Evolutionary conservation across 2,113 vertebrate species (phyloP), one percentile per base, ranked within the genome.

Genomic region (Pseudolaguvia tuberculata): DNA sequence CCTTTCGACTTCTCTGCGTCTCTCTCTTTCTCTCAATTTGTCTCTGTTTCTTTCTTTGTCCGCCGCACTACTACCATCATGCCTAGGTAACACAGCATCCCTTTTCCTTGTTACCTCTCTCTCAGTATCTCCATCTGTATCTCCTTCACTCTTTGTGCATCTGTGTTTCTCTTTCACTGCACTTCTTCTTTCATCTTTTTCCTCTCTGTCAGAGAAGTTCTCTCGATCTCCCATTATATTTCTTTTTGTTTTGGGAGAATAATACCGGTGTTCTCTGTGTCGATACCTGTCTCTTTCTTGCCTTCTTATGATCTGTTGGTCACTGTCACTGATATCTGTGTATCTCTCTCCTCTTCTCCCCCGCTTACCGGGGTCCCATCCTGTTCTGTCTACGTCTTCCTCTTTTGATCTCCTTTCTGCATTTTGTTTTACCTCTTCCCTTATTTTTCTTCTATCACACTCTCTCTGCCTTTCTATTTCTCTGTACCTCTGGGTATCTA

Each of bases 91-190:
- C 15, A 76, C 74, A 11, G 59, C 67, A 66, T 78, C 75, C 23
- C 63, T 76, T 27, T 79, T 68, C 50, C 68, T 84, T 27, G 18
- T 70, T 52, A 18, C 75, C n/a, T 86, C 80, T 51, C 59, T 84
- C 67, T 45, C 80, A 14, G 7, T 57, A 17, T 83, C 86, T 39
- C 80, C 87, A 35, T 86, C 87, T 11, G 71, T 77, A 68, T 91
- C 88, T 55, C 87, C 88, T 55, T 90, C 88, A 27, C 87, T 90
- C 68, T 78, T 88, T 27, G 80, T 84, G 45, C 86, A 82, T 70
- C 85, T 84, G 57, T 27, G 77, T 52, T 75, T 78, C 7, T 71
- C 84, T 58, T 29, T 84, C 6, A 15, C 25, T 6, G n/a, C 65
- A 59, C 70, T 79, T 15, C 25, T 69, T n/a, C 57, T 51, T 39